Conservation (phyloP, 2,113 vertebrate species). For the Sapajus apella region DNA sequence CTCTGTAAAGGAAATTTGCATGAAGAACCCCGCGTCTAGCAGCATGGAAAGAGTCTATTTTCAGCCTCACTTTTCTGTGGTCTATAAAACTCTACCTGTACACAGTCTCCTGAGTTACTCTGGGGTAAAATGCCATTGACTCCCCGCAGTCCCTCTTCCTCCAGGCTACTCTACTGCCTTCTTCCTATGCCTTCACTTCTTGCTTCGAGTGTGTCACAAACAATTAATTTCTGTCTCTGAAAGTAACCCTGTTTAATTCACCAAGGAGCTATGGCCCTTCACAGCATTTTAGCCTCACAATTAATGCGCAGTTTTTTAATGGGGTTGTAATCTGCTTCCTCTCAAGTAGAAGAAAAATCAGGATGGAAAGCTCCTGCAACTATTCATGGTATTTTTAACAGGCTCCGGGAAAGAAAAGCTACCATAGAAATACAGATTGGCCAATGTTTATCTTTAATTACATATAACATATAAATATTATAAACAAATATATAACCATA, state of each 20-base stretch:
- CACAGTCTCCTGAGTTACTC: background rate
- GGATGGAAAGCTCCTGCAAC: background rate
- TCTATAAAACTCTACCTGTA: rapidly evolving
- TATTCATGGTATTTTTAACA: background rate
- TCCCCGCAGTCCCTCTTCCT: background rate
- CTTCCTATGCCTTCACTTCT: background rate
- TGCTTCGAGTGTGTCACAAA: background rate
- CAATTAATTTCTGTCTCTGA: background rate
- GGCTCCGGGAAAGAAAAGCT: background rate
- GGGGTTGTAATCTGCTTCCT: background rate
- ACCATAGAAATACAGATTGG: no score
- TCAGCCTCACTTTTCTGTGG: no score
- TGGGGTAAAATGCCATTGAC: rapidly evolving
- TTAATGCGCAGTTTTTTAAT: background rate
- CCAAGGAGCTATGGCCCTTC: rapidly evolving
- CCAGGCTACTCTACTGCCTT: background rate
- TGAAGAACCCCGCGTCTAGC: background rate
- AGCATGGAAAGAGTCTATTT: background rate
- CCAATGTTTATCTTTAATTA: background rate
- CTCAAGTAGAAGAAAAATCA: background rate
- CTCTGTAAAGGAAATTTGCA: background rate
- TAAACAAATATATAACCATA: no score
- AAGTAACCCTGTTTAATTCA: background rate
- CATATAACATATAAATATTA: no score
- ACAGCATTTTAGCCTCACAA: background rate